Evolutionary conservation across 1,140 invertebrate genomes (phyloP), one percentile per base, ranked within the genome.

Genomic region (Psilanteris sp.): DNA sequence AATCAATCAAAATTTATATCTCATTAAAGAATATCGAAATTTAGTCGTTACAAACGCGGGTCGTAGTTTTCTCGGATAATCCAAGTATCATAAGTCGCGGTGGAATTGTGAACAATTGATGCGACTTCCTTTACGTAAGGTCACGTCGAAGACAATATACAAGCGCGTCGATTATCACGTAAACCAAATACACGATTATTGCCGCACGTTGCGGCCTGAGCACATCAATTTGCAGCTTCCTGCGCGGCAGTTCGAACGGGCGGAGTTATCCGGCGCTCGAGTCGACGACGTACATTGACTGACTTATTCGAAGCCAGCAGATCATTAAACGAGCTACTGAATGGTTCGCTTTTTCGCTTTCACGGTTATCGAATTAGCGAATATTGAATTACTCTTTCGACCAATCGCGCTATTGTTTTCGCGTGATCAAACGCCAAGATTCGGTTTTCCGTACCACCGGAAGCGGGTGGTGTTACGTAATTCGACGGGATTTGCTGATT

Each of bases 141-240:
- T 54, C 37, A 62, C 31, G 39, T 62, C 55, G 26, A 71, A 71
- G 67, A 62, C 67, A 71, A 62, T 70, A 54, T 54, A 50, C 32
- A 70, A 72, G 50, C 48, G 32, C 55, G 57, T 39, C 57, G 57
- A 74, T 74, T 66, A 66, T 61, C 61, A 43, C 62, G 29, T 26
- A 61, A 52, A 18, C 16, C 52, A 59, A 75, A 68, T 55, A 50
- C 16, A 68, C 64, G 62, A 46, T 16, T n/a, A n/a, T n/a, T 24
- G 29, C 54, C 41, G 43, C 44, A 24, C 18, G 52, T 34, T 41
- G 43, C n/a, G 32, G 50, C 36, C 32, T 20, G 55, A 70, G 68
- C 71, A 62, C 72, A 71, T 75, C 74, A 80, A 81, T 81, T 81
- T 77, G 75, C 71, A 24, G 71, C 77, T 81, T 81, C 80, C 80